Conservation (phyloP, 2,797 vertebrate species). For the Antennarius maculatus region DNA sequence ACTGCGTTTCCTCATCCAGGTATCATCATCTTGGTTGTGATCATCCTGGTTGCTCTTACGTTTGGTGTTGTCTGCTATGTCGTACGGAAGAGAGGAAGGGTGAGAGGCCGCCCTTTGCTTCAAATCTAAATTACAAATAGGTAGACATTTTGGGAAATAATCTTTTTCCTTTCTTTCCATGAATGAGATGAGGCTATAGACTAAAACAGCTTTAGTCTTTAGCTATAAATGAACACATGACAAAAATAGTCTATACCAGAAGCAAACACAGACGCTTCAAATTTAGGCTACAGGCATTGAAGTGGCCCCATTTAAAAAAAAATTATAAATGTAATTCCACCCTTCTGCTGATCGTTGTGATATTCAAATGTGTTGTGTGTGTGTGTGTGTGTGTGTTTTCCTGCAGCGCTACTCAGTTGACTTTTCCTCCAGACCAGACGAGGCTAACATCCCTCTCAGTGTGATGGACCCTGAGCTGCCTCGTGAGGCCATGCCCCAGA, state of each 20-base stretch:
- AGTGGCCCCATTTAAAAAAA: not conserved
- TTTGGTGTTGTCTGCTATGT: conserved; percentile 40
- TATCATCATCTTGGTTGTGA: conserved; percentile 53
- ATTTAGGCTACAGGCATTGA: not conserved
- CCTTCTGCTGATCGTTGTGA: not conserved
- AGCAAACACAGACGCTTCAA: too few relatives aligned
- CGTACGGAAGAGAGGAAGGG: conserved; percentile 53
- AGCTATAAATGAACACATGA: too few relatives aligned
- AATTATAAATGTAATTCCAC: too few relatives aligned
- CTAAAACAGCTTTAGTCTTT: not conserved
- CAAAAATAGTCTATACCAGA: too few relatives aligned
- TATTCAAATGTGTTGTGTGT: not conserved
- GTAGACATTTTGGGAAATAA: not conserved
- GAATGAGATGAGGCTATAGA: not conserved
- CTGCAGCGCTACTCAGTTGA: conserved; percentile 71
- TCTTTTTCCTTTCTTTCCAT: not conserved
- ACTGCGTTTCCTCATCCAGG: conserved; percentile 39
- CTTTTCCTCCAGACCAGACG: conserved; percentile 60
- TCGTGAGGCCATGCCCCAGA: conserved; percentile 44
- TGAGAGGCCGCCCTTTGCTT: conserved; percentile 41
- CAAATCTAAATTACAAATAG: not conserved
- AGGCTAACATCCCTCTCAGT: conserved; percentile 75
- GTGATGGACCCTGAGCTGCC: conserved; percentile 41
- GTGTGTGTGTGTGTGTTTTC: conserved; percentile 2
- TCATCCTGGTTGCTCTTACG: conserved; percentile 27